These are phyloP conservation scores for Drosophila dives DNA, from an alignment of 2,888 invertebrate species.

Conservation along the genomic window DNA sequence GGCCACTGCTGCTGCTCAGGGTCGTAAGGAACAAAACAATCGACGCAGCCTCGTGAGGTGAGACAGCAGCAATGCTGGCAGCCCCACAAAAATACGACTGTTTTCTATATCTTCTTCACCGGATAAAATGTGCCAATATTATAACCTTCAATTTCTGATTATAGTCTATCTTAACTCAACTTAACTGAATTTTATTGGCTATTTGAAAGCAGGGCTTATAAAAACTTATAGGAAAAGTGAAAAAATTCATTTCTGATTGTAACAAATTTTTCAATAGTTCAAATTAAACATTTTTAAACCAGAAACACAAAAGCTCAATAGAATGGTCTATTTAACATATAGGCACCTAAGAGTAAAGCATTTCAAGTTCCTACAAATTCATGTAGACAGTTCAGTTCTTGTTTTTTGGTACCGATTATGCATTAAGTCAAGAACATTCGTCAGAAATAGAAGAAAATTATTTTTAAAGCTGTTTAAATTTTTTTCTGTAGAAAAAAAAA, in stretches of 20 bases:
- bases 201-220: not conserved
- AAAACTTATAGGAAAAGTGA: not conserved
- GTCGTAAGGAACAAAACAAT: slow-evolving; percentile 84
- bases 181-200: not conserved
- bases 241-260: not conserved
- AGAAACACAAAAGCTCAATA: not conserved
- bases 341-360: not conserved
- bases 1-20: slow-evolving; percentile 54
- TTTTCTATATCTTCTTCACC: not conserved
- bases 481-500: not conserved
- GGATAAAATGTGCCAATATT: not conserved
- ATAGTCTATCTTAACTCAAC: not conserved
- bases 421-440: not conserved
- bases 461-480: not conserved
- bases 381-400: not conserved
- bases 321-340: not conserved
- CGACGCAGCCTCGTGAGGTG: slow-evolving; percentile 84
- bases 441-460: not conserved
- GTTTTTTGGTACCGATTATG: no score
- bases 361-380: not conserved
- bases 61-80: slow-evolving; percentile 38
- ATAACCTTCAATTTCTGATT: no score
- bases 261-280: not conserved
- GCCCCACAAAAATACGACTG: not conserved
- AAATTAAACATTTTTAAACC: not conserved